Conservation (phyloP, 2,797 vertebrate genomes). For the Moxostoma hubbsi region DNA sequence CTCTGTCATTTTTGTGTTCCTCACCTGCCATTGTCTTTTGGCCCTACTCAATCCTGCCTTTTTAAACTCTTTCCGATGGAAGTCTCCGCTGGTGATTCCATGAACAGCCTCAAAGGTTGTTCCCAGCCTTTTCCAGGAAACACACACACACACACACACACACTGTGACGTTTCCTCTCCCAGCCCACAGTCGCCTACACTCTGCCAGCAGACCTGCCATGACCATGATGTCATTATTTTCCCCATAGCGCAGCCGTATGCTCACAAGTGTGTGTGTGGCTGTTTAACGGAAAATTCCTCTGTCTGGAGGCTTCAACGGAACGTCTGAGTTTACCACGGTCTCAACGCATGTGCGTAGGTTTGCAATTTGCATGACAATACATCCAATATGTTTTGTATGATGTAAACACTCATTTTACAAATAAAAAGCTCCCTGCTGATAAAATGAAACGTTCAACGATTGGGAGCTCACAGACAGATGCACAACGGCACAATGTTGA, state of each 20-base stretch:
- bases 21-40: conserved; percentile 5
- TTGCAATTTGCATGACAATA: background rate
- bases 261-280: background rate
- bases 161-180: conserved; percentile 51
- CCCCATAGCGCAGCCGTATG: conserved; percentile 43
- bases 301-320: conserved; percentile 54
- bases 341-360: background rate
- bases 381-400: background rate
- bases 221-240: conserved; percentile 63
- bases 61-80: conserved; percentile 12
- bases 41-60: conserved; percentile 35
- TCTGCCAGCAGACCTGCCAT: conserved; percentile 59
- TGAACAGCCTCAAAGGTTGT: conserved; percentile 41
- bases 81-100: conserved; percentile 9
- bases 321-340: conserved; percentile 51
- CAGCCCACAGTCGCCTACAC: conserved; percentile 49
- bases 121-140: conserved; percentile 44
- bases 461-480: too few relatives aligned
- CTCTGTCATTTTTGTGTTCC: conserved; percentile 11
- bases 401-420: background rate
- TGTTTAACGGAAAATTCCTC: conserved; percentile 59
- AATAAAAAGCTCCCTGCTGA: background rate
- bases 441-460: too few relatives aligned
- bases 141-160: conserved; percentile 40
- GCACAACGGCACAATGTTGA: too few relatives aligned